Evolutionary conservation across 64 coral and sea anemone species (phyloP).

Genomic region (Catalaphyllia jardinei): DNA sequence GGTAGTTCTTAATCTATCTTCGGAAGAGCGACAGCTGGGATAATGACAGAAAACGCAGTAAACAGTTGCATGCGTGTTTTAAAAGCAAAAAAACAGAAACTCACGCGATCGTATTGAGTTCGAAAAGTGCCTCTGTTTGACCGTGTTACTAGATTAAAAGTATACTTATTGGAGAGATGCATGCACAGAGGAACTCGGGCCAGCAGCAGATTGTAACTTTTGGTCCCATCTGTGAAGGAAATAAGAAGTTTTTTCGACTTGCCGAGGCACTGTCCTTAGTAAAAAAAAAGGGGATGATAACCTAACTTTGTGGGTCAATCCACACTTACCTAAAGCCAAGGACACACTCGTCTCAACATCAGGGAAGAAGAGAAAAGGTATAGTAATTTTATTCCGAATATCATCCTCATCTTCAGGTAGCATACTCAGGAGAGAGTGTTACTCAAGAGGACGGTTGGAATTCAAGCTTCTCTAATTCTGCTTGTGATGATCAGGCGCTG

Average conservation of each 20-base stretch:
- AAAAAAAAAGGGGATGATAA: background rate
- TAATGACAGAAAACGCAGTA: no score
- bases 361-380: no score
- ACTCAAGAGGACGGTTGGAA: background rate
- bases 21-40: no score
- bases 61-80: no score
- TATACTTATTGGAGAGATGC: conserved; percentile 18
- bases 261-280: background rate
- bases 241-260: background rate
- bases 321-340: background rate
- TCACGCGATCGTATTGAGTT: no score
- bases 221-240: conserved; percentile 40
- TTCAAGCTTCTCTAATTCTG: background rate
- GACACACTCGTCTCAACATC: no score
- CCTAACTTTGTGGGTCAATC: no score
- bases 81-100: no score
- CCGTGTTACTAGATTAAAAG: conserved; percentile 15
- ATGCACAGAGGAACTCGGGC: conserved; percentile 4
- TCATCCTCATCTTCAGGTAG: no score
- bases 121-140: background rate
- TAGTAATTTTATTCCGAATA: no score
- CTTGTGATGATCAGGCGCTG: background rate
- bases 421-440: no score
- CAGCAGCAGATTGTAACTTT: conserved; percentile 1
- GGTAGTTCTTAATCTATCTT: no score